Base-by-base conservation (phyloP, 1,140 invertebrate species). In the Drosophila ambigua region DNA sequence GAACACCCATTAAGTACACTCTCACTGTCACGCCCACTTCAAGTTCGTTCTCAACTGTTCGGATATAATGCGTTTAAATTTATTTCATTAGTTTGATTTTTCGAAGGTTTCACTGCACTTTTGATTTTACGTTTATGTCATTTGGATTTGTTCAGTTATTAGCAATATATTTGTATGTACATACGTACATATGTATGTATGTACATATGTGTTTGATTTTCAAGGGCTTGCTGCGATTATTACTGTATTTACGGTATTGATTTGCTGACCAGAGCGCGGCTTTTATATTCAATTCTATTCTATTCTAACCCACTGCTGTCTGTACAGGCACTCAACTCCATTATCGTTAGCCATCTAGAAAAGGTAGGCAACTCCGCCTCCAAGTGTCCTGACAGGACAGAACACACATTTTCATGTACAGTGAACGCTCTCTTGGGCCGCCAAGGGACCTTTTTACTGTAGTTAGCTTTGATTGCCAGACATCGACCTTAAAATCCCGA, bases 51-150 rank as follows among this genome's bases (percentile, higher is more conserved):
- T 46, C 11, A 41, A 64, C 66, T 43, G 20, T 23, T 24, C 4
- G 26, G 52, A 71, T 69, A 39, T 71, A 50, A 71, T 69, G 44
- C 57, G 6, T 15, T 0, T 15, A 11, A 46, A 69, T 45, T 44
- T 66, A 53, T 58, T 48, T 71, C 26, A 71, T 46, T 61, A 58
- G 46, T 52, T 28, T 7, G 20, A 20, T 23, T 31, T 31, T n/a
- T 43, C 26, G 8, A 20, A 41, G 31, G 52, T 77, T 62, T 39
- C 59, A 68, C 55, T 73, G 49, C 62, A 84, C 81, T 77, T 76
- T 43, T 11, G 52, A 84, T 72, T 84, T 84, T 44, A 54, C 44
- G 48, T 59, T 53, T 20, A 26, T 55, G 45, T 50, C 81, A 81
- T 85, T 80, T 53, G 65, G 43, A 62, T 26, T 60, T 13, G 13